Conservation (phyloP, 2,888 invertebrate genomes). For the Heteromurus nitidus region DNA sequence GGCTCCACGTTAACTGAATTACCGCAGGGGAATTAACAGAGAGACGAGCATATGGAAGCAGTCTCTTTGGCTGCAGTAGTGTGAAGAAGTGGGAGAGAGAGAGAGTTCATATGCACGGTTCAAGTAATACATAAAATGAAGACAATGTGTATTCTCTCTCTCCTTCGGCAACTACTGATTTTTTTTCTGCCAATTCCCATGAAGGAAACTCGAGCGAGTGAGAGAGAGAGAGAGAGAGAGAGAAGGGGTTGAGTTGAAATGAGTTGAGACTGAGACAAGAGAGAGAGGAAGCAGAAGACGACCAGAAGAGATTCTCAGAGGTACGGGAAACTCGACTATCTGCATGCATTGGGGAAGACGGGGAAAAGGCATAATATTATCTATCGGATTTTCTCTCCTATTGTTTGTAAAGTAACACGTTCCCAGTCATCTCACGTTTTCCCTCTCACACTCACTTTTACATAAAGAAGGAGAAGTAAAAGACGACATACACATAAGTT, state of each 20-base stretch:
- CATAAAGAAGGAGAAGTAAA: not conserved
- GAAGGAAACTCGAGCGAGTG: slow-evolving; percentile 4
- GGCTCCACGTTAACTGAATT: slow-evolving; percentile 72
- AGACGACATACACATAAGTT: slow-evolving; percentile 34
- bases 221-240: not conserved
- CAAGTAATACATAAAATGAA: slow-evolving; percentile 10
- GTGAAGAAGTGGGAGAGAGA: not conserved
- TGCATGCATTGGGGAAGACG: not conserved
- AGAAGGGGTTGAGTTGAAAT: not conserved
- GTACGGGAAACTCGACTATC: not conserved
- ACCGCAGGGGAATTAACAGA: slow-evolving; percentile 71
- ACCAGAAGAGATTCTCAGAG: not conserved
- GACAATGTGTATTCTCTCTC: slow-evolving; percentile 1
- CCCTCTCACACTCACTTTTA: slow-evolving; percentile 34
- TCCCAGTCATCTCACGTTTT: slow-evolving; percentile 57
- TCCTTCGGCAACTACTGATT: not conserved
- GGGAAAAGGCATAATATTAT: slow-evolving; percentile 29
- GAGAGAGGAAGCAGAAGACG: not conserved
- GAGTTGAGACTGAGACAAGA: not conserved
- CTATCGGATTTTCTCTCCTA: slow-evolving; percentile 44
- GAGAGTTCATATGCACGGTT: not conserved
- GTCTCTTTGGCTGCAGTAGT: not conserved
- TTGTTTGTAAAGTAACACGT: slow-evolving; percentile 56
- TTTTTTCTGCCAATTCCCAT: slow-evolving; percentile 20
- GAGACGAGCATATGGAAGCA: not conserved